Evolutionary conservation across 2,797 vertebrate species (phyloP), one percentile per base, ranked within the genome.

Genomic region (Centroberyx gerrardi): DNA sequence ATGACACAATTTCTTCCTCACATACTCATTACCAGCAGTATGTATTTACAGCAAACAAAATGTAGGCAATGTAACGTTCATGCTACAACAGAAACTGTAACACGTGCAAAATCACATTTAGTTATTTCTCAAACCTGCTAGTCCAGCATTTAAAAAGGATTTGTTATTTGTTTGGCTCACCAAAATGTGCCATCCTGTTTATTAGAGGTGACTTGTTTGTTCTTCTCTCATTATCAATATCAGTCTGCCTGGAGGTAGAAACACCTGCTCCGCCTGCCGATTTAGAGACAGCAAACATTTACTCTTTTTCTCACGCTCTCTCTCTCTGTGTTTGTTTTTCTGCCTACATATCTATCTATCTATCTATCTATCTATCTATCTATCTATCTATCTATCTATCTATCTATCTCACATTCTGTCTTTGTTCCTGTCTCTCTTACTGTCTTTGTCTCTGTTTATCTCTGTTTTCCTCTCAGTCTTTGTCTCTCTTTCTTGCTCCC

Each of bases 201-300:
- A 73, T 84, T 73, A 60, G 44, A 53, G 51, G 36, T 61, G 66
- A 69, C 48, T 62, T 70, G 54, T 75, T 79, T 79, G 61, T 68
- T 76, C 62, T 58, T 56, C 60, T 54, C 62, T 78, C 66, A 74
- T 78, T 72, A 74, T 61, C 40, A 55, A 60, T 61, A 81, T 74
- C 33, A 27, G 59, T n/a, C 52, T 60, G 72, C 81, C 70, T 72
- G 13, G 51, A 83, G 75, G 64, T 17, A 38, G 28, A 62, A 85
- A 67, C 85, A 82, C 71, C 78, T 82, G 74, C 80, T 74, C 65
- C 3, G 3, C 52, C 58, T 17, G 7, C 82, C 29, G 46, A 66
- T 63, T 68, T 61, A 68, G 44, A 69, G 51, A 72, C 68, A 53
- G 28, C 52, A 67, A 52, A 55, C 14, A 15, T 27, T 64, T 6